Base-by-base conservation (phyloP, 2,113 vertebrate genomes). In the Eulemur macaco region DNA sequence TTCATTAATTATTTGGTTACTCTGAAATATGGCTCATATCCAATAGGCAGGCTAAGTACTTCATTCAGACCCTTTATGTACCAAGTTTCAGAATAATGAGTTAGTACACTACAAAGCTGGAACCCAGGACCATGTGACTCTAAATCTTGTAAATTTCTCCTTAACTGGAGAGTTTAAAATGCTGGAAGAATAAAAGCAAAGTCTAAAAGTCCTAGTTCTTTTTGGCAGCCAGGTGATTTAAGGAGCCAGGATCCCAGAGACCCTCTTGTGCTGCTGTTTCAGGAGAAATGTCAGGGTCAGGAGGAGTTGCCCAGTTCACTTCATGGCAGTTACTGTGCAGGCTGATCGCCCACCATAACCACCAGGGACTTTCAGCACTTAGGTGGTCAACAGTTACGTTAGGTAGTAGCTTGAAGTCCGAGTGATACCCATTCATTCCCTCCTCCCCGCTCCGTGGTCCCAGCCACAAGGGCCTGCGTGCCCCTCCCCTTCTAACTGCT, bases 1-100 rank as follows among this genome's bases (percentile, higher is more conserved):
- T 71, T 50, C 42, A 56, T 77, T 6, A 88, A 63, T 95, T 83
- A 87, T 31, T 92, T 95, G 74, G 5, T 69, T 88, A 21, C 27
- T 3, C 14, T 73, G 29, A 88, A 77, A n/a, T 86, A 47, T 4
- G 11, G 23, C 64, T 96, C 23, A 10, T 71, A 71, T 52, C 10
- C 68, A 71, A 85, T 81, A 73, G 2, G 3, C 8, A 68, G n/a
- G 12, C 15, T 52, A 37, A 14, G 12, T 37, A 23, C 3, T 88
- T 85, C 15, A 88, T 77, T 47, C 56, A 85, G 58, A 96, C 17
- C 14, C 5, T 71, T 78, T 68, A 39, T 76, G 58, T 37, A 31
- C 27, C 25, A 58, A 54, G 23, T 71, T 96, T 66, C 31, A 64
- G 39, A 95, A 34, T 64, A 54, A 52, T 29, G 47, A 64, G 39